A percentile compares a stretch with the other conserved stretches of the same genome.
Evolutionary conservation across 2,888 invertebrate genomes (phyloP).

Genomic region (Galeruca laticollis): DNA sequence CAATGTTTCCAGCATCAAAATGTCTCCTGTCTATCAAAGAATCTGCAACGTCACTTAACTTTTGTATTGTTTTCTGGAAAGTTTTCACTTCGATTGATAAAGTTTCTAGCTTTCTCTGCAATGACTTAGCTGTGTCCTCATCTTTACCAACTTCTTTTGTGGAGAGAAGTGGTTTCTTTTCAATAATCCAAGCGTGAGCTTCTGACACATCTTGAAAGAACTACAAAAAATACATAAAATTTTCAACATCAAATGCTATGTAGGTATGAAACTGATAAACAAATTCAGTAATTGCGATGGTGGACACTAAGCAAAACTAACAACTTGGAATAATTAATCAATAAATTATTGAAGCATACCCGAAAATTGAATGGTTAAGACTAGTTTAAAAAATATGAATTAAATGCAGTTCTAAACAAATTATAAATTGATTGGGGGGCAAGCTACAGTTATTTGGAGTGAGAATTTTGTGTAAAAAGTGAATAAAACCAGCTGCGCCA

Average conservation of each 20-base stretch:
- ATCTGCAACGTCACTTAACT: conserved; percentile 76
- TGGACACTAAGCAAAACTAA: no score
- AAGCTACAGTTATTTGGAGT: no score
- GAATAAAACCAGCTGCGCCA: no score
- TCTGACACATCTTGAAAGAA: conserved; percentile 92
- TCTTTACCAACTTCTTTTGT: conserved; percentile 90
- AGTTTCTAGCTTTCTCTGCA: conserved; percentile 86
- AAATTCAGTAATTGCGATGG: no score
- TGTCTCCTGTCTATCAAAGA: conserved; percentile 80
- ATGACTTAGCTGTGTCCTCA: conserved; percentile 88
- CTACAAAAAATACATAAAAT: conserved; percentile 65
- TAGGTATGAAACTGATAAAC: not conserved
- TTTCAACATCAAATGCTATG: conserved; percentile 4
- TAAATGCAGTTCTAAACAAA: no score
- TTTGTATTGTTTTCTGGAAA: conserved; percentile 80
- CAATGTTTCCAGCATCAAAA: conserved; percentile 83
- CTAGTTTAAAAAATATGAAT: no score
- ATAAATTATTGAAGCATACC: no score
- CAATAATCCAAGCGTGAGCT: conserved; percentile 92
- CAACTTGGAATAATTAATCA: no score
- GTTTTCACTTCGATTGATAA: conserved; percentile 84
- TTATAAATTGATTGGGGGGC: no score
- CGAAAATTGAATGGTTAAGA: no score
- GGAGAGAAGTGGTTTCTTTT: conserved; percentile 81
- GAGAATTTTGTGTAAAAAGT: no score